phyloP scores from a whole-genome alignment of 1,140 invertebrate genomes.

The Leptopilina clavipes region DNA sequence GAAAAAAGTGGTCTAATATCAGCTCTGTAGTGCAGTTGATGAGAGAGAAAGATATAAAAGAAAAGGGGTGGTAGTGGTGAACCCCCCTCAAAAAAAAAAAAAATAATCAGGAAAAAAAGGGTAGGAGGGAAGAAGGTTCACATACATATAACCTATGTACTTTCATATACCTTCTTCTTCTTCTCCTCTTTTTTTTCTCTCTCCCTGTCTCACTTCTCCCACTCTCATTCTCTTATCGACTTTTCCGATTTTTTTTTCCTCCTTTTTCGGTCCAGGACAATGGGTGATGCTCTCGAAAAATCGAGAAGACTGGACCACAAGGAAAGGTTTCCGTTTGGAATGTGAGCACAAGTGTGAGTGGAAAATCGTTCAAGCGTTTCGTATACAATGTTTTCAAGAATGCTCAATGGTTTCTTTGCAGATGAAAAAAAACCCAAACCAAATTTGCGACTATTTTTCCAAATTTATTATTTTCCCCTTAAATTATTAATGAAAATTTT shows the following conservation, averaged over 20 bases:
- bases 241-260: slow-evolving; percentile 36
- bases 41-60: slow-evolving; percentile 26
- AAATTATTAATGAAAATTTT: too few species aligned
- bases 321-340: slow-evolving; percentile 37
- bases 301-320: slow-evolving; percentile 45
- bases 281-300: slow-evolving; percentile 37
- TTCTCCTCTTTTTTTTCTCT: slow-evolving; percentile 34
- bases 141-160: slow-evolving; percentile 20
- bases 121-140: slow-evolving; percentile 39
- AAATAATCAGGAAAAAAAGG: slow-evolving; percentile 14
- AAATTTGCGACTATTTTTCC: too few species aligned
- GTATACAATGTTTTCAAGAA: slow-evolving; percentile 32
- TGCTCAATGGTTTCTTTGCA: slow-evolving; percentile 6
- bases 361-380: slow-evolving; percentile 38
- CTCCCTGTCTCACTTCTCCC: slow-evolving; percentile 3
- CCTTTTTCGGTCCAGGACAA: slow-evolving; percentile 38
- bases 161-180: neutral
- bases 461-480: too few species aligned
- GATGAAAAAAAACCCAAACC: neutral
- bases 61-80: neutral
- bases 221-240: slow-evolving; percentile 45
- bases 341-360: slow-evolving; percentile 39
- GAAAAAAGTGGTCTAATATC: slow-evolving; percentile 43
- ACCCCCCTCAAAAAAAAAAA: neutral
- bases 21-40: slow-evolving; percentile 46